Base-by-base conservation (phyloP, 2,113 vertebrate species). In the Dascyllus trimaculatus region DNA sequence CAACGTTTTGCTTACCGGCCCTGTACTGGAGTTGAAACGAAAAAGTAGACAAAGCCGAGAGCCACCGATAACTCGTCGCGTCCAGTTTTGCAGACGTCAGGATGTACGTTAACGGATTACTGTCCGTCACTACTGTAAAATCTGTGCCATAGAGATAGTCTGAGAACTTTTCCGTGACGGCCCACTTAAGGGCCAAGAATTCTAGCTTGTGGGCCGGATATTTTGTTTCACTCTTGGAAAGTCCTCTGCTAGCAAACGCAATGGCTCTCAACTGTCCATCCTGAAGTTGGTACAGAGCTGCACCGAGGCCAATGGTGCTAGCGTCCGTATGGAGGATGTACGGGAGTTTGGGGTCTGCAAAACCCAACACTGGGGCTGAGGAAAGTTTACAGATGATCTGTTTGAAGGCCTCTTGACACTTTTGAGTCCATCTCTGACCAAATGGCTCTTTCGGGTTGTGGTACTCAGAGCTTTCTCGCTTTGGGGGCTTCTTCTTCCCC, bases 291-390 rank as follows among this genome's bases (percentile, higher is more conserved):
- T 71, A 71, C n/a, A 71, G 11, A 7, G 0, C 32, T 4, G 56
- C 57, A 2, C 64, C 56, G 1, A 68, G 32, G 4, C 29, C 26
- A 9, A 22, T 32, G 24, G 51, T 26, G 13, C 67, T 70, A 2
- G 63, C 78, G 29, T 80, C 70, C 2, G 32, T 65, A 11, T 71
- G 80, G 7, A 85, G 49, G 0, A 73, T 22, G 21, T 74, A 84
- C 3, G 43, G 63, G 21, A 51, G n/a, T 17, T 49, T 13, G 17
- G 32, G 45, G 17, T 66, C 38, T 21, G 26, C 72, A 48, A 75
- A 66, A 6, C 51, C 62, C 14, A 66, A 45, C 4, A 64, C 61
- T 22, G 72, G 62, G 15, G 62, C 62, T 46, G 62, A 51, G 21
- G 46, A 49, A 35, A 61, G 17, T 26, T 40, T 72, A n/a, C 9